These are phyloP conservation scores for Peromyscus maniculatus DNA, from an alignment of 2,113 vertebrate species.

Conservation along the genomic window DNA sequence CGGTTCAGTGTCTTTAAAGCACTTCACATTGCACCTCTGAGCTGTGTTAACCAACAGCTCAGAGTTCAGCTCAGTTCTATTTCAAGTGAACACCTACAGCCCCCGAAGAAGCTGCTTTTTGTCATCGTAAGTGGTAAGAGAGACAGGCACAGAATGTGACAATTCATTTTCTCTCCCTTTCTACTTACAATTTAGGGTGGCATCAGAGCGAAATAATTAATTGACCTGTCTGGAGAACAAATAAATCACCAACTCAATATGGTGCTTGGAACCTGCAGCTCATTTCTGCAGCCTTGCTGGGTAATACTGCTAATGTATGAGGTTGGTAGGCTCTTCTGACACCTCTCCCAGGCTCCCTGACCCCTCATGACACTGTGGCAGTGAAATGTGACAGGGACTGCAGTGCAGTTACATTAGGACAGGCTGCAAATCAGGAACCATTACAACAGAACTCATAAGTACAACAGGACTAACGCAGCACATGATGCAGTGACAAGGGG, in stretches of 20 bases:
- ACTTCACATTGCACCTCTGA: slow-evolving; percentile 64
- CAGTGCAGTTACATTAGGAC: slow-evolving; percentile 81
- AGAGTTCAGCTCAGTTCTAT: slow-evolving; percentile 30
- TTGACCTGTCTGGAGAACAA: slow-evolving; percentile 84
- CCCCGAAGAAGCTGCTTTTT: slow-evolving; percentile 77
- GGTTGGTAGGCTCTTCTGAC: slow-evolving; percentile 86
- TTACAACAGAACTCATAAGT: slow-evolving; percentile 73
- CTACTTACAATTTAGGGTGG: slow-evolving; percentile 84
- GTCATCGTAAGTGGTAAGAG: slow-evolving; percentile 77
- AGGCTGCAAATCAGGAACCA: slow-evolving; percentile 82
- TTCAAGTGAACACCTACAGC: slow-evolving; percentile 68
- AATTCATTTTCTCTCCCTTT: slow-evolving; percentile 81
- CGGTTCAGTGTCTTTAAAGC: slow-evolving; percentile 57
- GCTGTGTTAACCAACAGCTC: slow-evolving; percentile 47
- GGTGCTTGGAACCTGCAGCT: slow-evolving; percentile 84
- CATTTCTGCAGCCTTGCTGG: slow-evolving; percentile 71
- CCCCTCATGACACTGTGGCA: slow-evolving; percentile 80
- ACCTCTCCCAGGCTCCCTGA: slow-evolving; percentile 82
- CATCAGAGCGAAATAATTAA: slow-evolving; percentile 87
- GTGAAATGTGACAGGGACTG: slow-evolving; percentile 82
- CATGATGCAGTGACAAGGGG: not conserved
- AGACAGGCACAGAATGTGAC: slow-evolving; percentile 75
- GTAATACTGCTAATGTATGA: slow-evolving; percentile 82
- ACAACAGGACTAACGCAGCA: slow-evolving; percentile 67
- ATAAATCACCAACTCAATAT: slow-evolving; percentile 85